Percentiles rank a stretch among this genome's conserved stretches.
phyloP scores from a whole-genome alignment of 2,888 invertebrate species.

The Apotomis turbidana region DNA sequence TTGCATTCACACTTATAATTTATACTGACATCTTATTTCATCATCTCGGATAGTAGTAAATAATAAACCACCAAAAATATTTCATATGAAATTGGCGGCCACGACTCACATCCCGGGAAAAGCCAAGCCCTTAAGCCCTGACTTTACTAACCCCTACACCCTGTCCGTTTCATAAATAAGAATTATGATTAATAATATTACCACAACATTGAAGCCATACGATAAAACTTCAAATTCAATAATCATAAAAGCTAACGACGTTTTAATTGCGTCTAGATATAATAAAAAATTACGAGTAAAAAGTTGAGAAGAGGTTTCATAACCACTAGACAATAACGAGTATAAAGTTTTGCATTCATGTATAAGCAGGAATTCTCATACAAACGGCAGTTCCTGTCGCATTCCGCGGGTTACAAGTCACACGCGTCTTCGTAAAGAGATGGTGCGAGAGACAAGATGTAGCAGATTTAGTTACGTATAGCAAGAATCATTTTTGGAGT shows the following conservation, averaged over 20 bases:
- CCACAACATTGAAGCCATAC: no score
- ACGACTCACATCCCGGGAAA: no score
- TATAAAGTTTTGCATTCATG: slow-evolving; percentile 22
- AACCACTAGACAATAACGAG: not conserved
- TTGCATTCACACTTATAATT: no score
- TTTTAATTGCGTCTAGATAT: not conserved
- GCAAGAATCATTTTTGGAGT: no score
- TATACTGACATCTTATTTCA: no score
- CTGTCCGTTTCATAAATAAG: no score
- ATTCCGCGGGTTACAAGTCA: slow-evolving; percentile 34
- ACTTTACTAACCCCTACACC: no score
- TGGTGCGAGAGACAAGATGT: not conserved
- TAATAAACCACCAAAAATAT: no score
- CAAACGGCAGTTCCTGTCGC: slow-evolving; percentile 47
- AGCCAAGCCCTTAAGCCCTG: no score
- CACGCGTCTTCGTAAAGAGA: slow-evolving; percentile 26
- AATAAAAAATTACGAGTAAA: not conserved
- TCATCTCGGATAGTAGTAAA: no score
- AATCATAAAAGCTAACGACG: not conserved
- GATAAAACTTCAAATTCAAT: not conserved
- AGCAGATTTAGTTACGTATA: not conserved
- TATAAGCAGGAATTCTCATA: slow-evolving; percentile 41
- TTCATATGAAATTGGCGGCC: no score
- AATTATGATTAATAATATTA: no score
- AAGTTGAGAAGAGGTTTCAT: not conserved